Percentiles rank a stretch among this genome's conserved stretches.
Conservation (phyloP, 1,140 invertebrate species). For the Drosophila kikkawai region DNA sequence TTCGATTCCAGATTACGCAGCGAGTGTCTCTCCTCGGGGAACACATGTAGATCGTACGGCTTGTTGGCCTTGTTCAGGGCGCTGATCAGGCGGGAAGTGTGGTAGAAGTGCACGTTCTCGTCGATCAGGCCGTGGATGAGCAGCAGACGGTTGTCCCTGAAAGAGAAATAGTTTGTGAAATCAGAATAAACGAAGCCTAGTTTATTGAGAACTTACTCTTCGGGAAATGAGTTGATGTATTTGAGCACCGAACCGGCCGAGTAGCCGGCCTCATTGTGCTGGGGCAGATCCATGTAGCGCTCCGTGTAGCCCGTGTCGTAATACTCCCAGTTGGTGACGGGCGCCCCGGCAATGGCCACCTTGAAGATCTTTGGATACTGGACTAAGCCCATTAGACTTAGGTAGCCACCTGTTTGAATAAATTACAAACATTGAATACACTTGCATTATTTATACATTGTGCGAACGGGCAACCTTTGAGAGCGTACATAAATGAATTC, state of each 20-base stretch:
- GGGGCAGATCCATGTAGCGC: conserved; percentile 97
- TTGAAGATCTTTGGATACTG: conserved; percentile 94
- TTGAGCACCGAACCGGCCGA: conserved; percentile 91
- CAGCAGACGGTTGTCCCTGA: conserved; percentile 95
- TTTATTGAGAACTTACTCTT: conserved; percentile 89
- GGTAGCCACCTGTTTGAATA: conserved; percentile 88
- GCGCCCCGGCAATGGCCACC: conserved; percentile 97
- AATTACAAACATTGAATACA: conserved; percentile 5
- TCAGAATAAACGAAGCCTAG: too few relatives aligned
- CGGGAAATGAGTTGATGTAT: conserved; percentile 94
- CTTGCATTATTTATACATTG: neutral
- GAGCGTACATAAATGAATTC: neutral
- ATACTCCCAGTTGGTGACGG: conserved; percentile 97
- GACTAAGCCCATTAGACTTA: conserved; percentile 93
- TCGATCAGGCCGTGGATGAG: conserved; percentile 99
- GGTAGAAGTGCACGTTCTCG: conserved; percentile 99
- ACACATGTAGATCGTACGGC: conserved; percentile 95
- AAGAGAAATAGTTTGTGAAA: neutral
- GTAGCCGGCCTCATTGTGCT: conserved; percentile 92
- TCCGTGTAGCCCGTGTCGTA: conserved; percentile 97
- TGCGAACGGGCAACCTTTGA: neutral
- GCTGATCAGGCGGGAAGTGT: conserved; percentile 96
- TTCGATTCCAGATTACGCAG: conserved; percentile 96
- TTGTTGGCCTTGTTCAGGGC: conserved; percentile 96
- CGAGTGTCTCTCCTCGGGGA: conserved; percentile 97